A percentile compares a stretch with the other conserved stretches of the same genome.
These are phyloP conservation scores for Crambe crambe DNA, from an alignment of 37 sponge, comb jelly and placozoan genomes.

Conservation along the genomic window DNA sequence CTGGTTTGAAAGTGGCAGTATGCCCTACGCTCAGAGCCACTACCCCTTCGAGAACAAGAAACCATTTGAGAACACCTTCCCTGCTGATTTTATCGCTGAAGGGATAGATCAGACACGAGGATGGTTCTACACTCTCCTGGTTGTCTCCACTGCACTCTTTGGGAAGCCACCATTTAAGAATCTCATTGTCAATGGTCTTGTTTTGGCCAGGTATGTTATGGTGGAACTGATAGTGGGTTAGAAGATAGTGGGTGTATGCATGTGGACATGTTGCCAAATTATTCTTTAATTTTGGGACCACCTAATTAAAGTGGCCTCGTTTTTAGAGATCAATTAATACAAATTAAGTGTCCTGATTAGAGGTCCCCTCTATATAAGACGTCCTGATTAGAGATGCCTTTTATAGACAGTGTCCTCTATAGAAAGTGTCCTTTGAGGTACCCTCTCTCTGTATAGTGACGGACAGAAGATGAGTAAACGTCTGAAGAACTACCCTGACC, in stretches of 20 bases:
- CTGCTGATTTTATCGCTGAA: conserved; percentile 99
- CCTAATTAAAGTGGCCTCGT: neutral
- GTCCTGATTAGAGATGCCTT: neutral
- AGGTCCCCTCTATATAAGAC: neutral
- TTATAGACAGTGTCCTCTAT: too few relatives aligned
- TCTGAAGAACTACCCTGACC: conserved; percentile 99
- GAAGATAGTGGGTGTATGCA: too few relatives aligned
- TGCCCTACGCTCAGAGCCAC: conserved; percentile 99
- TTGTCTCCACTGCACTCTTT: conserved; percentile 93
- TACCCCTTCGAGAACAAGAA: conserved; percentile 96
- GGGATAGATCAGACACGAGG: conserved; percentile 99
- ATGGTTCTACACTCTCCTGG: conserved; percentile 99
- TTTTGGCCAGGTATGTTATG: conserved; percentile 77
- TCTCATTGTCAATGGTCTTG: conserved; percentile 96
- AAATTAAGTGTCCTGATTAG: neutral
- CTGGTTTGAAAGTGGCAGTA: conserved; percentile 99
- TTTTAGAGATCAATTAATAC: too few relatives aligned
- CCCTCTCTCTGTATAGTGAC: conserved; percentile 44
- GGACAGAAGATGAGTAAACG: conserved; percentile 98
- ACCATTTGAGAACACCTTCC: conserved; percentile 86
- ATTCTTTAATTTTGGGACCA: too few relatives aligned
- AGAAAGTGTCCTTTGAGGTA: neutral
- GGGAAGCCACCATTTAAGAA: conserved; percentile 97
- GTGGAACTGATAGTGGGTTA: neutral
- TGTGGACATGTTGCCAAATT: too few relatives aligned